phyloP scores from a whole-genome alignment of 2,888 invertebrate genomes.

The Eristalis pertinax region DNA sequence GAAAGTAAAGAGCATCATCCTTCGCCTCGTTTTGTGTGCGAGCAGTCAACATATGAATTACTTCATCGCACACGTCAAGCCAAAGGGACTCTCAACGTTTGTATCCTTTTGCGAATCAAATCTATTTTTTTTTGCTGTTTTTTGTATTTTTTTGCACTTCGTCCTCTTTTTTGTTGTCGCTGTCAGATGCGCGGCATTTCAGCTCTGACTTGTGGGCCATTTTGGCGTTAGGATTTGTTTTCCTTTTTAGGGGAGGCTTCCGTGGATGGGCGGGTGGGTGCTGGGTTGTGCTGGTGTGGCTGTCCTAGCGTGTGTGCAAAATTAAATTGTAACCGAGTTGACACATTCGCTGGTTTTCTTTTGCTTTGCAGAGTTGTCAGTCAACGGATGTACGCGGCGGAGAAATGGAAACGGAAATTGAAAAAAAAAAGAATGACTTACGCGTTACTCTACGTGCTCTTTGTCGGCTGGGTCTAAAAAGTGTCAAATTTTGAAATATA shows the following conservation, averaged over 20 bases:
- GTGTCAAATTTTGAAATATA: neutral
- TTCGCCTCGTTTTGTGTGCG: constrained; percentile 23
- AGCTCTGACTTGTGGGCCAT: constrained; percentile 21
- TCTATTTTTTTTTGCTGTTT: constrained; percentile 7
- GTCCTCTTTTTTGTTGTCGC: constrained; percentile 17
- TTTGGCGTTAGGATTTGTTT: constrained; percentile 26
- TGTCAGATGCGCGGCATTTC: neutral
- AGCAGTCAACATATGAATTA: constrained; percentile 60
- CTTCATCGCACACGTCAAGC: constrained; percentile 59
- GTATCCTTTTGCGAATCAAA: constrained; percentile 51
- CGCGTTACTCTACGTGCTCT: neutral
- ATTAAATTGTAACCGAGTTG: constrained; percentile 24
- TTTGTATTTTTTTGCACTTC: constrained; percentile 26
- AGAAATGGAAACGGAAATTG: constrained; percentile 1
- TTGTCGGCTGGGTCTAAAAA: neutral
- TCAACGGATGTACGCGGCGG: neutral
- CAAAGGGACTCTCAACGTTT: constrained; percentile 41
- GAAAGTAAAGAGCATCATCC: constrained; percentile 60
- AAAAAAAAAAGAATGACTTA: neutral
- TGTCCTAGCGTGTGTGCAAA: constrained; percentile 14
- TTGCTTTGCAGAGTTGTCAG: neutral
- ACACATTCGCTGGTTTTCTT: neutral
- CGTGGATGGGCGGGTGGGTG: neutral
- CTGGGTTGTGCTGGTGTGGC: neutral
- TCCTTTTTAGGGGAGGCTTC: neutral